Percentiles rank a stretch among this genome's conserved stretches.
phyloP scores from a whole-genome alignment of 2,797 vertebrate genomes.

The Pseudopleuronectes americanus region DNA sequence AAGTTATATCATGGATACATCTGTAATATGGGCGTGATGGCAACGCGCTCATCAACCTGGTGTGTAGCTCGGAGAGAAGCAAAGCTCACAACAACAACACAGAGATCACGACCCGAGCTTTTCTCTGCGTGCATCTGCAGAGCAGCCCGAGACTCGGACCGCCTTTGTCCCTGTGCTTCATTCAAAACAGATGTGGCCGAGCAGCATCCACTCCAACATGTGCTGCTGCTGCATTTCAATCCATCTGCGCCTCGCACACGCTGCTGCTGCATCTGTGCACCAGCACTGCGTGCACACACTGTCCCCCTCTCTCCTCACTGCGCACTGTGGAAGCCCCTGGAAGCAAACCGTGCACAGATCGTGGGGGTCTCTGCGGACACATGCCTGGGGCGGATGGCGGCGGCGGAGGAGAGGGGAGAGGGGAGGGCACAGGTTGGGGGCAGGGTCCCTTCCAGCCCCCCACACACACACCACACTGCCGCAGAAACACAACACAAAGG shows the following conservation, averaged over 20 bases:
- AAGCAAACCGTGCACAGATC: conserved; percentile 20
- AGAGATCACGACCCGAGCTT: conserved; percentile 41
- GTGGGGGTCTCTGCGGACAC: conserved; percentile 2
- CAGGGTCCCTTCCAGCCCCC: conserved; percentile 49
- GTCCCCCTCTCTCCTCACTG: no score
- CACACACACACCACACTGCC: conserved; percentile 19
- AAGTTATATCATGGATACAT: no score
- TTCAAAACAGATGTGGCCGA: conserved; percentile 71
- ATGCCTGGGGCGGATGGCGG: conserved; percentile 29
- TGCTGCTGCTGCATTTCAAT: conserved; percentile 37
- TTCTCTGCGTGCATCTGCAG: conserved; percentile 62
- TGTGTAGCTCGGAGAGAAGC: background rate
- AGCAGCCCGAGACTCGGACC: conserved; percentile 34
- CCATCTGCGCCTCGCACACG: conserved; percentile 11
- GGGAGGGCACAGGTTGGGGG: conserved; percentile 50
- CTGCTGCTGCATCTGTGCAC: background rate
- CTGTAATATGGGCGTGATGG: no score
- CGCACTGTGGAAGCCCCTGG: background rate
- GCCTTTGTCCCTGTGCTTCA: conserved; percentile 73
- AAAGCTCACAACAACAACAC: background rate
- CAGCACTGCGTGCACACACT: background rate
- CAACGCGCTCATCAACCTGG: no score
- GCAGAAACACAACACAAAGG: conserved; percentile 73
- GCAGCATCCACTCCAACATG: conserved; percentile 62
- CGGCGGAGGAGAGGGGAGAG: background rate